A percentile compares a stretch with the other conserved stretches of the same genome.
phyloP scores from a whole-genome alignment of 2,797 vertebrate genomes.

The Pelodytes ibericus region DNA sequence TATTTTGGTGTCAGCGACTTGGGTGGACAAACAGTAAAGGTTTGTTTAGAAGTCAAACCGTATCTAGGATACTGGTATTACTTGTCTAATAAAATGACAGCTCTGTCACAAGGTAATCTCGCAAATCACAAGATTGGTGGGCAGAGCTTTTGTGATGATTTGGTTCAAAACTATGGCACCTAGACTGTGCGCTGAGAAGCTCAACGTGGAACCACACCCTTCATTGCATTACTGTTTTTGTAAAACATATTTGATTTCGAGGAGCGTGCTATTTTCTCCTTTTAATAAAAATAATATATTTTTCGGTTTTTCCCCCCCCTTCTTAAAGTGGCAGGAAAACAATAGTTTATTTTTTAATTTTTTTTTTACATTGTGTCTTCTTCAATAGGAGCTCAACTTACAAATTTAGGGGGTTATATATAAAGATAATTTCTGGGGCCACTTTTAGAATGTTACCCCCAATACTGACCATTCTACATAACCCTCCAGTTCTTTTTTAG shows the following conservation, averaged over 20 bases:
- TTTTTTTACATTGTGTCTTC: too few species aligned
- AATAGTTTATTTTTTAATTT: too few species aligned
- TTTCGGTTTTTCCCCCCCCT: background rate
- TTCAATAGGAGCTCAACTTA: too few species aligned
- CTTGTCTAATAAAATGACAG: constrained; percentile 12
- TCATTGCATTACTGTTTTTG: background rate
- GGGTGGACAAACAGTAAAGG: background rate
- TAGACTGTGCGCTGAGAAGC: background rate
- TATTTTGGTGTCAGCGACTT: background rate
- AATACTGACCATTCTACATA: too few species aligned
- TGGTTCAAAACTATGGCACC: background rate
- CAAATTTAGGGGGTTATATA: too few species aligned
- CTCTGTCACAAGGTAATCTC: constrained; percentile 8
- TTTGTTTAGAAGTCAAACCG: background rate
- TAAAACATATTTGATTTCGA: background rate
- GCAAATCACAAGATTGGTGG: constrained; percentile 22
- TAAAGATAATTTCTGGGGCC: too few species aligned
- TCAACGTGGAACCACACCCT: background rate
- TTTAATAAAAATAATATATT: too few species aligned
- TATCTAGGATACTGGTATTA: constrained; percentile 1
- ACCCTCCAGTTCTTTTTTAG: too few species aligned
- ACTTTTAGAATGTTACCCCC: too few species aligned
- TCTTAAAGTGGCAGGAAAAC: too few species aligned
- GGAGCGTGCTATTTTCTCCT: too few species aligned
- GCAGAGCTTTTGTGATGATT: background rate